A percentile compares a stretch with the other conserved stretches of the same genome.
Evolutionary conservation across 2,797 vertebrate genomes (phyloP).

Genomic region (Dermochelys coriacea): DNA sequence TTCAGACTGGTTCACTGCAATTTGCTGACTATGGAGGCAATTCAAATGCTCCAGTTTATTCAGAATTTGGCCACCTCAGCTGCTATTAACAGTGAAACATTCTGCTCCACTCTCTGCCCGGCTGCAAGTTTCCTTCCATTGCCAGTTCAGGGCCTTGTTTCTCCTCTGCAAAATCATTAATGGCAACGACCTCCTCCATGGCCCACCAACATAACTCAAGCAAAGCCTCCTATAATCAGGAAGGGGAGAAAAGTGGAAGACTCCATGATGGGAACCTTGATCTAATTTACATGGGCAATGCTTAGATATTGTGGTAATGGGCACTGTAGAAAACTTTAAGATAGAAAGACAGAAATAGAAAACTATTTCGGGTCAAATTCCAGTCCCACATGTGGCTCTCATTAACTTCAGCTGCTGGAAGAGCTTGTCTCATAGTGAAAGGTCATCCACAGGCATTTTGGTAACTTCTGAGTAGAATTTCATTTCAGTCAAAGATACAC

Average conservation of each 20-base stretch:
- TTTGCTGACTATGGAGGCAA: neutral
- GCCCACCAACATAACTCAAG: neutral
- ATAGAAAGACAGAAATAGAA: neutral
- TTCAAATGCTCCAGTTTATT: neutral
- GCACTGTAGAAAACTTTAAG: neutral
- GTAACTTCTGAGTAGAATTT: neutral
- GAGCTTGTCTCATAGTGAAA: neutral
- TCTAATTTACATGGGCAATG: neutral
- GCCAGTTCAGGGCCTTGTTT: neutral
- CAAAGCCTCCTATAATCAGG: neutral
- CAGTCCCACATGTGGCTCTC: neutral
- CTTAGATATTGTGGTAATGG: neutral
- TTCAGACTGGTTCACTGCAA: neutral
- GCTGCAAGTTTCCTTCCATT: neutral
- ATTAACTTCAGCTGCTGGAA: neutral
- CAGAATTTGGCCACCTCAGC: neutral
- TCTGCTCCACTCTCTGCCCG: neutral
- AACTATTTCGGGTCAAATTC: neutral
- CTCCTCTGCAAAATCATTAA: neutral
- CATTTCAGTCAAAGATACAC: conserved; percentile 44
- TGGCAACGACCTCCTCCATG: neutral
- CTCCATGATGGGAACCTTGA: accelerated
- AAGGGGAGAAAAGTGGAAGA: neutral
- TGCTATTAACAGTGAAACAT: neutral
- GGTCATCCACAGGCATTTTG: conserved; percentile 13